A percentile compares a stretch with the other conserved stretches of the same genome.
These are phyloP conservation scores for Pionites leucogaster DNA, from an alignment of 2,113 vertebrate genomes.

Conservation along the genomic window DNA sequence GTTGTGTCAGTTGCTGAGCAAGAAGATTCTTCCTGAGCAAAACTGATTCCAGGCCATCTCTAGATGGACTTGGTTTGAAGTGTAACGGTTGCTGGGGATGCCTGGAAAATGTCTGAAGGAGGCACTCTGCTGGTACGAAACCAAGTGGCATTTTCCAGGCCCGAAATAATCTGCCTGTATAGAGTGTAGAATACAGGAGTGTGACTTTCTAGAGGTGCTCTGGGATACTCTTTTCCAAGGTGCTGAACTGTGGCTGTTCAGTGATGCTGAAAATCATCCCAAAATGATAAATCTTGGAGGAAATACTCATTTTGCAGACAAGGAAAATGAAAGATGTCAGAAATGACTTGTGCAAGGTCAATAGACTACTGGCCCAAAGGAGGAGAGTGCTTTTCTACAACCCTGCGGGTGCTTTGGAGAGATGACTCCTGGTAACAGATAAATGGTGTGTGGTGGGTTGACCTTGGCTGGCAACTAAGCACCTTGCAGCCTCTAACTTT, in stretches of 20 bases:
- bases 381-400: not conserved
- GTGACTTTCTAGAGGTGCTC: not conserved
- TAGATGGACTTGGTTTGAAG: not conserved
- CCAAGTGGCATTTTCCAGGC: not conserved
- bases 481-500: not conserved
- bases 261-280: not conserved
- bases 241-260: not conserved
- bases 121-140: not conserved
- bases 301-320: not conserved
- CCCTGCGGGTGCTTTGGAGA: not conserved
- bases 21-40: not conserved
- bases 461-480: not conserved
- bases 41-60: not conserved
- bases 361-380: not conserved
- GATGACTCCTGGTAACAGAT: not conserved
- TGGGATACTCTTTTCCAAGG: not conserved
- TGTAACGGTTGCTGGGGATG: not conserved
- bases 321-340: not conserved
- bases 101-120: not conserved
- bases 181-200: not conserved
- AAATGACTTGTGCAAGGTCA: not conserved
- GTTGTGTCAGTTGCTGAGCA: conserved; percentile 27
- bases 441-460: rapidly evolving
- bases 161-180: not conserved
- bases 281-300: not conserved